Evolutionary conservation across 2,797 vertebrate genomes (phyloP).

Genomic region (Anguilla marmorata): DNA sequence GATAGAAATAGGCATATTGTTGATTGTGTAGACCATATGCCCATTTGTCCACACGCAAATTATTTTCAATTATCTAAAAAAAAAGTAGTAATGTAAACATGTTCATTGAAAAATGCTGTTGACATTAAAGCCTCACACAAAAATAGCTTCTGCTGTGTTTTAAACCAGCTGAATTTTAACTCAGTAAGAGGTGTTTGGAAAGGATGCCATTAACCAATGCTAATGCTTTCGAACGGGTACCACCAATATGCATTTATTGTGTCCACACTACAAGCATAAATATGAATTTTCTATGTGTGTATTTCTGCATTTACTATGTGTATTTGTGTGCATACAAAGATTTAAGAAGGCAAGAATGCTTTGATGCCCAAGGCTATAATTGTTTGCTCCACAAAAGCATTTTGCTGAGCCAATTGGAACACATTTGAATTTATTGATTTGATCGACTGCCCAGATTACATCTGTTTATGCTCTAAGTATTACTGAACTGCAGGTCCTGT

Average conservation of each 20-base stretch:
- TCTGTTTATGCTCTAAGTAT: not conserved
- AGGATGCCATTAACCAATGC: not conserved
- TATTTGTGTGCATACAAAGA: not conserved
- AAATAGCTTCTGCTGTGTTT: not conserved
- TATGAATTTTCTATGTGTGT: not conserved
- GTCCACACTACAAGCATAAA: not conserved
- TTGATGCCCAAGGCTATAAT: not conserved
- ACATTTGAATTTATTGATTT: not conserved
- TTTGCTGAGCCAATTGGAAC: not conserved
- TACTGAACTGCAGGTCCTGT: not conserved
- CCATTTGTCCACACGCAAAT: no score
- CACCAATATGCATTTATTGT: not conserved
- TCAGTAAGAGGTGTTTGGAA: not conserved
- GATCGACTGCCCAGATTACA: not conserved
- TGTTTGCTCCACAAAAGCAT: not conserved
- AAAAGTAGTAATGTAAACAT: no score
- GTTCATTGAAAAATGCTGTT: no score
- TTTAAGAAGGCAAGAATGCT: slow-evolving; percentile 1
- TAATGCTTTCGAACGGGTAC: not conserved
- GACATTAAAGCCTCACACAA: no score
- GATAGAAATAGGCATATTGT: not conserved
- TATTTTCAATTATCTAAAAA: no score
- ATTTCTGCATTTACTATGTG: not conserved
- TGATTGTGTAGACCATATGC: no score
- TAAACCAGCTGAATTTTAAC: not conserved